Base-by-base conservation (phyloP, 2,888 invertebrate genomes). In the Napeogenes sylphis region DNA sequence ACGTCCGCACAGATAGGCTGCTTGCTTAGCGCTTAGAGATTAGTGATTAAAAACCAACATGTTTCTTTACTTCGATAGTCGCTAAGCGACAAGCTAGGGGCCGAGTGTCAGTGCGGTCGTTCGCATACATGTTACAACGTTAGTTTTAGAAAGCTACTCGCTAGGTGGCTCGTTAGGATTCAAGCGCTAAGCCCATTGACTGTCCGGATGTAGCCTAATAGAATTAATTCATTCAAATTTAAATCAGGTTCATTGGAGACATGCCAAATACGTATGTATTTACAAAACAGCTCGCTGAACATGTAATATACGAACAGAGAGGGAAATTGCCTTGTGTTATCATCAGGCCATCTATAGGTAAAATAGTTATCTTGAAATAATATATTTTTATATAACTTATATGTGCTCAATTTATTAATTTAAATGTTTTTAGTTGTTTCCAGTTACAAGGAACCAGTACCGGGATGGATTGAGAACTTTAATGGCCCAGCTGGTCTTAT, bases 231-330 rank as follows among this genome's bases (percentile, higher is more conserved):
- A 35, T 35, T 2, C 4, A 35, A 35, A 35, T 35, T 35, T 4
- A 35, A 35, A 35, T 35, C 35, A 94, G 94, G 71, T 92, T 91
- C 62, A 80, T 94, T 4, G 92, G 91, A 4, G 87, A 90, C n/a
- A 92, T 95, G 58, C 97, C 98, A 0, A 99, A 99, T 76, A 98
- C 98, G 0, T 99, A 99, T 77, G 96, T 96, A 0, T 97, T 96
- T 78, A 95, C 97, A 0, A 99, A 99, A 82, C 94, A 95, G 62
- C 77, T 98, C 67, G 96, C 96, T 0, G 98, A 99, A 74, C 94
- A 95, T 64, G 92, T 96, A 13, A 92, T 96, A 0, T 91, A 93
- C 35, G 95, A 96, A 60, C 93, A 94, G 59, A 86, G 76, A 46
- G 91, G 92, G 8, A 81, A 90, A 46, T 78, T 98, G 46, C 97